Evolutionary conservation across 1,140 invertebrate genomes (phyloP), one percentile per base, ranked within the genome.

Genomic region (Aleiodes sp.): DNA sequence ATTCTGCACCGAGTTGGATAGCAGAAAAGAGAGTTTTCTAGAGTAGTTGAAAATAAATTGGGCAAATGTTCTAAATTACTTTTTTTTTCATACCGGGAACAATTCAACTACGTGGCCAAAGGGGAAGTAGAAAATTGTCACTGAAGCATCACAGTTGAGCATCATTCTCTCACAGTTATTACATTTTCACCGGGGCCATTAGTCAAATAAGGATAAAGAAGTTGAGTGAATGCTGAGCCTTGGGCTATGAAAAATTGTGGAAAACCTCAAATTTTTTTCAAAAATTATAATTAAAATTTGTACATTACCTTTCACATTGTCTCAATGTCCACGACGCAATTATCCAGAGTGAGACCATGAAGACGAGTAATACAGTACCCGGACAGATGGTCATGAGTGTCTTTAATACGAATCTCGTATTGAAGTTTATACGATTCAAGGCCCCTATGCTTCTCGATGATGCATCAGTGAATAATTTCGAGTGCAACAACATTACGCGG

Each of bases 301-400:
- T 62, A 29, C 2, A 68, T 89, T 90, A 99, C 97, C 97, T 95
- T 90, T 99, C 98, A 85, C 98, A 99, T 76, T 98, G 96, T 76
- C 98, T 90, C 71, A 99, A 88, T 62, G 97, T 97, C 98, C 98
- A 99, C 77, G 95, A 98, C 52, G 97, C 97, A 76, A 99, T 99
- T 85, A 99, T 98, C 98, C 98, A 99, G 56, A 99, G 88, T 0
- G 98, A 99, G 65, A 99, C 94, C 94, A 99, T 99, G 87, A 99
- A 98, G 65, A 99, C 97, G 71, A 98, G 89, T 75, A 99, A 90
- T 68, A 99, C 97, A 56, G 97, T 99, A 74, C 98, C 98, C 24
- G 98, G 98, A 87, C 97, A 99, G 82, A 99, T 98, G 80, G 98
- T 99, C 98, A 99, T 99, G 75, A 99, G 88, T 56, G 98, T 99